Evolutionary conservation across 1,140 invertebrate genomes (phyloP), one percentile per base, ranked within the genome.

Genomic region (Colletes gigas): DNA sequence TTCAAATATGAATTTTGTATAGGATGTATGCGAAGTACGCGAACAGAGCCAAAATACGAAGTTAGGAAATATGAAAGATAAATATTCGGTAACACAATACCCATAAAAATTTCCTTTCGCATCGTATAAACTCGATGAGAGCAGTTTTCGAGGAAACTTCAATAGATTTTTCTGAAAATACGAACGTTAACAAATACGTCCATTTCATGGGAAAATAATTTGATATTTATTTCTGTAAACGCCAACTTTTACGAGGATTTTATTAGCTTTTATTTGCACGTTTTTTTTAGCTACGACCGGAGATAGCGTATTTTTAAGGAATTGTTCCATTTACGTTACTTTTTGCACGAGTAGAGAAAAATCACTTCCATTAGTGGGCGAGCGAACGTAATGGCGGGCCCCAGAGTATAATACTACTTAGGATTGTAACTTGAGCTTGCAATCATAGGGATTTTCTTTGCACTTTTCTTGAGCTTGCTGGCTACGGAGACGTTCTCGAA

Each of bases 371-470:
- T 69, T 69, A 69, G 21, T 17, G 68, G 17, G 39, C 21, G 14
- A 70, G 30, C n/a, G 3, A 52, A 68, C 47, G 47, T 39, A 70
- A 70, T 55, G 44, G 30, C 1, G 2, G 52, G 14, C 21, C 44
- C 52, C n/a, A 3, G 68, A 15, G 21, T n/a, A 21, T 54, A 55
- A 70, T 54, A 55, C 50, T 67, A 50, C 8, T 50, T 50, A 19
- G n/a, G 12, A 67, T 50, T 67, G 66, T 67, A 69, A 69, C 47
- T 54, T 52, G 21, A 69, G 47, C 67, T 17, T 55, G 21, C 21
- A 55, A 70, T 70, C 52, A 70, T 6, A n/a, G 52, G 50, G 50
- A 70, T 70, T 55, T 70, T 41, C 21, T 30, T 70, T 55, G 68
- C 68, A 30, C 21, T 39, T 15, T n/a, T 14, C 30, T n/a, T 41